These are phyloP conservation scores for Trachythela sp. DNA, from an alignment of 64 coral and sea anemone genomes.

Conservation along the genomic window DNA sequence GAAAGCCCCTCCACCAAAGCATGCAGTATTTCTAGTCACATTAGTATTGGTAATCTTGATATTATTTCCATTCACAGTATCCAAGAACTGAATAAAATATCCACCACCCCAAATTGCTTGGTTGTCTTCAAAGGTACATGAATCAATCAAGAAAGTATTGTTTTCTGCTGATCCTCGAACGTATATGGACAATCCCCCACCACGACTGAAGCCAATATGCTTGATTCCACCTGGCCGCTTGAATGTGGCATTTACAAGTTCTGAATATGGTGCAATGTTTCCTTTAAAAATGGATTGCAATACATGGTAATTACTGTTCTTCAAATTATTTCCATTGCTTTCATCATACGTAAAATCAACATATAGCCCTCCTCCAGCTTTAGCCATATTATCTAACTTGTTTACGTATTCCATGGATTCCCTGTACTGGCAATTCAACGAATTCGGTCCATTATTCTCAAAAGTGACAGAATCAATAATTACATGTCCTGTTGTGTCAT, in stretches of 20 bases:
- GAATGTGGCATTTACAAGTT: slow-evolving; percentile 23
- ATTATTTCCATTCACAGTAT: not conserved
- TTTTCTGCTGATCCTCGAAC: slow-evolving; percentile 52
- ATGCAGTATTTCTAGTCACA: not conserved
- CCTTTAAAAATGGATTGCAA: slow-evolving; percentile 38
- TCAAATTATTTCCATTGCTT: not conserved
- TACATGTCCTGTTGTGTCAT: slow-evolving; percentile 31
- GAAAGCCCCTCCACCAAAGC: slow-evolving; percentile 8
- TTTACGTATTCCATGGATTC: not conserved
- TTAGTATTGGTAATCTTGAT: not conserved
- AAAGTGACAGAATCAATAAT: slow-evolving; percentile 33
- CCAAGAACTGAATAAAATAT: slow-evolving; percentile 31
- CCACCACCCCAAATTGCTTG: slow-evolving; percentile 62
- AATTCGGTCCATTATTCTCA: slow-evolving; percentile 41
- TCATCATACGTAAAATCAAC: not conserved
- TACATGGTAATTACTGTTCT: slow-evolving; percentile 30
- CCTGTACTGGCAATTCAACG: not conserved
- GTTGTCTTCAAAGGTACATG: slow-evolving; percentile 60
- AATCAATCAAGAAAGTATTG: slow-evolving; percentile 57
- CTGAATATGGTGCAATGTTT: slow-evolving; percentile 52
- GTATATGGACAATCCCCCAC: slow-evolving; percentile 74
- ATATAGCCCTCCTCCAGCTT: slow-evolving; percentile 12
- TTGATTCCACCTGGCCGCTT: slow-evolving; percentile 32
- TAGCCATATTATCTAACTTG: not conserved
- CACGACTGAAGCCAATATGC: slow-evolving; percentile 63